Conservation (phyloP, 2,888 invertebrate species). For the Pollenia labialis region DNA sequence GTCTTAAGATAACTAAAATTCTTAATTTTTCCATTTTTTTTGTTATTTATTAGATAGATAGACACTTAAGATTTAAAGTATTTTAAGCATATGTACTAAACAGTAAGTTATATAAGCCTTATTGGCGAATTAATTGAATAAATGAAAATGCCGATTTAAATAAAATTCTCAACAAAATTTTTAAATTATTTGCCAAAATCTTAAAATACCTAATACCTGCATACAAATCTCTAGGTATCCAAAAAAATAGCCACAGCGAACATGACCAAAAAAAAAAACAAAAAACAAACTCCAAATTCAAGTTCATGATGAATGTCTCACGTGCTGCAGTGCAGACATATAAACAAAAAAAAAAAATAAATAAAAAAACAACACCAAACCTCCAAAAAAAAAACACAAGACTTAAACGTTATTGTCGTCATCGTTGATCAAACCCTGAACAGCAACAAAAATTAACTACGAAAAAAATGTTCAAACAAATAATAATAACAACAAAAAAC, state of each 20-base stretch:
- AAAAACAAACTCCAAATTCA: slow-evolving; percentile 80
- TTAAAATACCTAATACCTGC: neutral
- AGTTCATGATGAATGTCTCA: slow-evolving; percentile 77
- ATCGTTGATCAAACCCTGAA: slow-evolving; percentile 63
- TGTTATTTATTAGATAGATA: too few species aligned
- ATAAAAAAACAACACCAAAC: slow-evolving; percentile 40
- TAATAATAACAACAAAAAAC: neutral
- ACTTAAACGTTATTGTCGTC: slow-evolving; percentile 59
- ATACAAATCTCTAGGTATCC: neutral
- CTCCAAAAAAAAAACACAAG: slow-evolving; percentile 43
- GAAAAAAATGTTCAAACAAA: slow-evolving; percentile 47
- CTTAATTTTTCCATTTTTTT: too few species aligned
- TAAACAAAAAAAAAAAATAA: slow-evolving; percentile 27
- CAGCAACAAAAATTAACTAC: slow-evolving; percentile 40
- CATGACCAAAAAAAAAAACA: slow-evolving; percentile 74
- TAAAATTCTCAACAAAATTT: too few species aligned
- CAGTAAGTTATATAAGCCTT: too few species aligned
- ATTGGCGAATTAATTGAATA: too few species aligned
- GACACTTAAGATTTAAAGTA: too few species aligned
- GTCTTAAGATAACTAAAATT: too few species aligned
- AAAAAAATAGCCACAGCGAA: slow-evolving; percentile 17
- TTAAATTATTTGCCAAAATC: neutral
- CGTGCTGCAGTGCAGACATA: slow-evolving; percentile 72
- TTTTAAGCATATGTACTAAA: too few species aligned
- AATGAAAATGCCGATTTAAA: too few species aligned